Conservation (phyloP, 2,113 vertebrate species). For the Mugil cephalus region DNA sequence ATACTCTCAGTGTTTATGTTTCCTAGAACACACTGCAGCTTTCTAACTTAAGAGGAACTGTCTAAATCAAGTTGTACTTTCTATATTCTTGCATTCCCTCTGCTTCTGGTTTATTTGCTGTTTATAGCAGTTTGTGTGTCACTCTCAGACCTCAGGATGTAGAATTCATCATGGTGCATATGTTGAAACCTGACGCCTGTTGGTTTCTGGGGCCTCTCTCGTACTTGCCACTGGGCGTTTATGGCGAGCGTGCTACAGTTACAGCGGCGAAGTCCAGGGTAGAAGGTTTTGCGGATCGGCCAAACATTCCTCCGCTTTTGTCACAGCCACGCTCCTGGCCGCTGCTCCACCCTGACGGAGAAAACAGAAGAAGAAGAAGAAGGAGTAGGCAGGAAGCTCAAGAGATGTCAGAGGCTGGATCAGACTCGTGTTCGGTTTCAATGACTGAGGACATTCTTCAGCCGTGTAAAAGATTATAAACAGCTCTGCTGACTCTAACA, state of each 20-base stretch:
- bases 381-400: constrained; percentile 56
- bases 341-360: constrained; percentile 65
- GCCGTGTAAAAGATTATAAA: constrained; percentile 33
- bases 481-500: constrained; percentile 42
- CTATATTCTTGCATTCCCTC: too few species aligned
- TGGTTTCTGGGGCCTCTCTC: constrained; percentile 75
- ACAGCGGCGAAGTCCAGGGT: constrained; percentile 30
- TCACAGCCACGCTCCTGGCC: constrained; percentile 84
- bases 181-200: constrained; percentile 82
- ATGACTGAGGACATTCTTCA: constrained; percentile 45
- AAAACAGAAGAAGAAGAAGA: constrained; percentile 45
- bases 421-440: constrained; percentile 56
- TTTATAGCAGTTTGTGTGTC: constrained; percentile 52
- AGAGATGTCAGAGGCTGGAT: constrained; percentile 58
- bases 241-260: constrained; percentile 76
- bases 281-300: constrained; percentile 67
- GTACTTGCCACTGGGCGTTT: constrained; percentile 77
- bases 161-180: constrained; percentile 74
- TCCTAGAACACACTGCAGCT: too few species aligned
- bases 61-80: too few species aligned
- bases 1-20: too few species aligned
- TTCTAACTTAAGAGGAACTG: too few species aligned
- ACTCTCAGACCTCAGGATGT: constrained; percentile 65
- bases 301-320: constrained; percentile 85
- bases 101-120: constrained; percentile 44